Conservation (phyloP, 2,113 vertebrate genomes). For the Bombycilla garrulus region DNA sequence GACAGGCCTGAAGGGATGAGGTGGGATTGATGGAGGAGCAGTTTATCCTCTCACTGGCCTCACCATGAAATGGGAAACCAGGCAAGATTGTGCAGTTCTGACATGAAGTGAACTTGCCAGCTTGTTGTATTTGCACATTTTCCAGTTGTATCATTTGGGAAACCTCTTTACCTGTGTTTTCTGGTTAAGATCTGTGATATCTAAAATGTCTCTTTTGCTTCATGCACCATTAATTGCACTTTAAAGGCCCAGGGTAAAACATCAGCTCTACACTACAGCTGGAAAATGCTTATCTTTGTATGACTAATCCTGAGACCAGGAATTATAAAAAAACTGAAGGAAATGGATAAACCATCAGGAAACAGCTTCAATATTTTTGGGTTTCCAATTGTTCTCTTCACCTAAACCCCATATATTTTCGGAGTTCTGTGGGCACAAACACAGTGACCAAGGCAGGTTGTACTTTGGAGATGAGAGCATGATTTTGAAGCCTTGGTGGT, state of each 20-base stretch:
- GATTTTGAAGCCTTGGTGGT: not conserved
- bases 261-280: not conserved
- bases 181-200: not conserved
- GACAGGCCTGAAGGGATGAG: not conserved
- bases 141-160: not conserved
- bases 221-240: not conserved
- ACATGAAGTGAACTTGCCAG: not conserved
- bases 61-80: not conserved
- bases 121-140: not conserved
- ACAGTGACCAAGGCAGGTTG: not conserved
- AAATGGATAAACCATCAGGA: not conserved
- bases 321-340: not conserved
- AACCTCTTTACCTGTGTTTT: not conserved
- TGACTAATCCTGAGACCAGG: not conserved
- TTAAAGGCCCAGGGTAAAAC: not conserved
- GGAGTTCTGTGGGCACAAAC: not conserved
- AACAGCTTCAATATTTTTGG: not conserved
- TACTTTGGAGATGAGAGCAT: not conserved
- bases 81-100: not conserved
- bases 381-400: not conserved
- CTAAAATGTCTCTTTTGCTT: not conserved
- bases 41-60: not conserved
- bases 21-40: not conserved
- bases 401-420: not conserved
- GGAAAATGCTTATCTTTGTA: not conserved